Base-by-base conservation (phyloP, 2,113 vertebrate genomes). In the Hippotragus niger region DNA sequence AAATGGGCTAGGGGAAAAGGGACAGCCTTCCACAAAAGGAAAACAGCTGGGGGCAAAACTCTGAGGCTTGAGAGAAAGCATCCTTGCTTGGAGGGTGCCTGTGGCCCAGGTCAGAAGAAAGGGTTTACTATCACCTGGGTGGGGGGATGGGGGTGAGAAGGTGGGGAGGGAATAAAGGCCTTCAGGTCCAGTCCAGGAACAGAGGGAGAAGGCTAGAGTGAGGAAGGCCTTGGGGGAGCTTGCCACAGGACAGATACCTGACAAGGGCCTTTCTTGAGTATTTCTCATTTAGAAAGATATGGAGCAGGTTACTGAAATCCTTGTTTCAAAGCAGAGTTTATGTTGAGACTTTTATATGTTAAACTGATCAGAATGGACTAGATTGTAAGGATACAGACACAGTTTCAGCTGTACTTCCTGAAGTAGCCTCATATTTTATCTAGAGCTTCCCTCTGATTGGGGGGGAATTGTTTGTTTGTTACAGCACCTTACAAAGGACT, bases 301-400 rank as follows among this genome's bases (percentile, higher is more conserved):
- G 50, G 23, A 74, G 50, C 3, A 40, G 14, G 74, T 78, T 89
- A 62, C 14, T 67, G 53, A 91, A 17, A 19, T 88, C 52, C 25
- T 82, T 89, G 29, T n/a, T 53, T 83, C 33, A 80, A 89, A 97
- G 67, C 23, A 64, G 36, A 1, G 57, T 31, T 86, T 64, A 71
- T 52, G 21, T 29, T 64, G 67, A 94, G 58, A 76, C 62, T 83
- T 45, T 62, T 94, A 43, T 90, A 45, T 19, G 23, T 52, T 53
- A 92, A 13, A 64, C 82, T 96, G 17, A 88, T 80, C 19, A 78
- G n/a, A 91, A 96, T 47, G 5, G 47, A 97, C 17, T 45, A 90
- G 71, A 58, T 2, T 53, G n/a, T 14, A 64, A 43, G 2, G n/a
- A 16, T 43, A 52, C 13, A 91, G 53, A 88, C 67, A 80, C 33